These are phyloP conservation scores for Eristalis tenax DNA, from an alignment of 2,888 invertebrate species.

Conservation along the genomic window DNA sequence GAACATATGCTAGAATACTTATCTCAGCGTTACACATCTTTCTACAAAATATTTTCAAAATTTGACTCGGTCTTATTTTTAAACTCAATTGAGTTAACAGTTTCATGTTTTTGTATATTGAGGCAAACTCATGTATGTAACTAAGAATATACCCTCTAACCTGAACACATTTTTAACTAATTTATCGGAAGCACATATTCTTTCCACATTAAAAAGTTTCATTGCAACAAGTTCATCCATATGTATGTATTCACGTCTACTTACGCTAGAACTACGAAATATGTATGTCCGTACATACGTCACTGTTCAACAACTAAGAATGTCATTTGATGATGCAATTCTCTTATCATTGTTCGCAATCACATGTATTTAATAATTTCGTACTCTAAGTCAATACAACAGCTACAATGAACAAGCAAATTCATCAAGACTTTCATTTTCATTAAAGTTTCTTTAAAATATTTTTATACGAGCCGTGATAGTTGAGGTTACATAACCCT, in stretches of 20 bases:
- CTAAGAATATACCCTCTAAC: too few relatives aligned
- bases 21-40: too few relatives aligned
- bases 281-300: not conserved
- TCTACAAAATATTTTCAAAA: too few relatives aligned
- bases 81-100: too few relatives aligned
- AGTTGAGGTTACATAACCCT: constrained; percentile 70
- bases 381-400: too few relatives aligned
- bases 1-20: too few relatives aligned
- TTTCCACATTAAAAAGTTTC: too few relatives aligned
- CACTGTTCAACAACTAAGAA: not conserved
- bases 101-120: too few relatives aligned
- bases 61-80: too few relatives aligned
- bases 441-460: not conserved
- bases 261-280: not conserved
- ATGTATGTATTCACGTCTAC: not conserved
- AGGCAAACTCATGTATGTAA: too few relatives aligned
- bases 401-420: not conserved
- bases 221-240: not conserved
- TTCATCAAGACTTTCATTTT: not conserved
- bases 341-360: not conserved
- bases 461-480: not conserved
- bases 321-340: constrained; percentile 48
- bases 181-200: too few relatives aligned
- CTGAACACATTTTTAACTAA: too few relatives aligned
- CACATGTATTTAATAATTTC: not conserved